phyloP scores from a whole-genome alignment of 2,888 invertebrate species.

The Elmis aenea region DNA sequence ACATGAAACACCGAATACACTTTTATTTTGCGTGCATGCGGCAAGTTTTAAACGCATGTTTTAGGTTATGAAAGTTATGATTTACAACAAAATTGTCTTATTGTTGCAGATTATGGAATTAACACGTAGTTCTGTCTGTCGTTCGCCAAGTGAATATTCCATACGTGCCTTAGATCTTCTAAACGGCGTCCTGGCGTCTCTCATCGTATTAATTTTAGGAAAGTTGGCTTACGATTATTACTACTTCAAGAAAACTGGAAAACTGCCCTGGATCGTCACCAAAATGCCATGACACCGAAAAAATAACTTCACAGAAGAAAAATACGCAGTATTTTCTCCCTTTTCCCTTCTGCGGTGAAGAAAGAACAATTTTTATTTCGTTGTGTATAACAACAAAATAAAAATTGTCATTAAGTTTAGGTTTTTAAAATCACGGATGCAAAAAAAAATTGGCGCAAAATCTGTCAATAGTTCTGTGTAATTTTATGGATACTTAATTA shows the following conservation, averaged over 20 bases:
- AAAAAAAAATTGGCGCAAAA: too few species aligned
- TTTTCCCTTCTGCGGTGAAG: neutral
- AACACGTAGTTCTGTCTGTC: slow-evolving; percentile 65
- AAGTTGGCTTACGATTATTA: slow-evolving; percentile 80
- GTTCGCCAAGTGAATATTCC: slow-evolving; percentile 49
- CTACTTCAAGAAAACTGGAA: slow-evolving; percentile 71
- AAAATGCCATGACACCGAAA: slow-evolving; percentile 58
- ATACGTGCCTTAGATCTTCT: slow-evolving; percentile 68
- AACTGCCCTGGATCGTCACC: slow-evolving; percentile 78
- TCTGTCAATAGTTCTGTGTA: too few species aligned
- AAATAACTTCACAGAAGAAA: neutral
- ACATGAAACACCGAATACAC: too few species aligned
- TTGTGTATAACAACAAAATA: too few species aligned
- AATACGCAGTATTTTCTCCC: neutral
- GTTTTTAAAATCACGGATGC: too few species aligned
- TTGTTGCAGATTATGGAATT: slow-evolving; percentile 62
- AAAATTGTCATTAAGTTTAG: too few species aligned
- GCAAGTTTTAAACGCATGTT: too few species aligned
- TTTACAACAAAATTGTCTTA: too few species aligned
- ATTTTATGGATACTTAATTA: too few species aligned
- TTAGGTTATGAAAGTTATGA: too few species aligned
- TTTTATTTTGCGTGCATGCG: too few species aligned
- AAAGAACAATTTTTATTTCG: too few species aligned
- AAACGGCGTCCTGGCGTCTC: slow-evolving; percentile 61
- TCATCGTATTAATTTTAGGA: slow-evolving; percentile 67